Conservation (phyloP, 1,140 invertebrate species). For the Dinoponera quadriceps region DNA sequence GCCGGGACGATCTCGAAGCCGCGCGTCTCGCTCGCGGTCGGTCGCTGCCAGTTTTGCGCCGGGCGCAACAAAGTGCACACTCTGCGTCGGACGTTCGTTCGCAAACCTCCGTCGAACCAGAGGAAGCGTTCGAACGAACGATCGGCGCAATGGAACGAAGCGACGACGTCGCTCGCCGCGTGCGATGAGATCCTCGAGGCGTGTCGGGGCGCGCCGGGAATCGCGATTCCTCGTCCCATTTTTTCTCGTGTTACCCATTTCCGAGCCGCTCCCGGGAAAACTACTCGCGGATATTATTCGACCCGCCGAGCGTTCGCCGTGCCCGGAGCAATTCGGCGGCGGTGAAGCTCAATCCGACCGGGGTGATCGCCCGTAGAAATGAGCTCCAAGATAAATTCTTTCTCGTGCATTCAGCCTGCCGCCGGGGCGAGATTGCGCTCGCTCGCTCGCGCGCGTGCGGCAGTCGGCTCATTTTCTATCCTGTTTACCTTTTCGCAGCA, state of each 20-base stretch:
- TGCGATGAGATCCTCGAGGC: too few species aligned
- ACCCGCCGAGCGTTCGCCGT: constrained; percentile 33
- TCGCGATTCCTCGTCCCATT: not conserved
- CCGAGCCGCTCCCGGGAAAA: not conserved
- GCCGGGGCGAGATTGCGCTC: constrained; percentile 24
- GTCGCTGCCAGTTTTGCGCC: too few species aligned
- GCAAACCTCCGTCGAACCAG: too few species aligned
- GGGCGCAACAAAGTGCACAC: too few species aligned
- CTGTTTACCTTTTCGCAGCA: constrained; percentile 50
- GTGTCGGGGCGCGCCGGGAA: too few species aligned
- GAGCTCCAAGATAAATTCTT: constrained; percentile 57
- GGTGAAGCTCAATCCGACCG: constrained; percentile 45
- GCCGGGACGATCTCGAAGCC: constrained; percentile 1
- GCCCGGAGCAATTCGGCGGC: constrained; percentile 38
- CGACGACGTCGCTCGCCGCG: too few species aligned
- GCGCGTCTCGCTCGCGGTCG: constrained; percentile 1
- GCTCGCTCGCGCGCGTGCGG: constrained; percentile 29
- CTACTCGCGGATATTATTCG: constrained; percentile 26
- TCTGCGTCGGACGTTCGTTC: too few species aligned
- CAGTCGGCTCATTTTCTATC: constrained; percentile 52
- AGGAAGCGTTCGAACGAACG: too few species aligned
- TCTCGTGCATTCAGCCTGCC: constrained; percentile 57
- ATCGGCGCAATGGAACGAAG: too few species aligned
- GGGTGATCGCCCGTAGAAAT: constrained; percentile 50
- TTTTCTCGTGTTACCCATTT: not conserved